These are phyloP conservation scores for Sebastes dallii DNA, from an alignment of 2,797 vertebrate genomes.

Conservation along the genomic window DNA sequence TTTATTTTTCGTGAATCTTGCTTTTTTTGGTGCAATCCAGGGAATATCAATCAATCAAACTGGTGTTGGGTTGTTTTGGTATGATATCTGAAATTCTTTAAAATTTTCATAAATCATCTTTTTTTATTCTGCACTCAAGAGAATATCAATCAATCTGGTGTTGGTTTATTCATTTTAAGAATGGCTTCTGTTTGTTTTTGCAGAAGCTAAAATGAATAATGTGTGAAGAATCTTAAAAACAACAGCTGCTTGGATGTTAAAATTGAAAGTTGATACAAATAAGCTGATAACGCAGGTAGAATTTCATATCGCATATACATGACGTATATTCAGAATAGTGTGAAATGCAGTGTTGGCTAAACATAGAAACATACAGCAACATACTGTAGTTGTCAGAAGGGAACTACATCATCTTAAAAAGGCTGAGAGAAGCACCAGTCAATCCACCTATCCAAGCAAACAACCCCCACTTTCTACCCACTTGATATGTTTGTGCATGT, in stretches of 20 bases:
- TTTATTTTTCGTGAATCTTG: neutral
- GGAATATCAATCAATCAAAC: neutral
- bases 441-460: neutral
- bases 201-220: neutral
- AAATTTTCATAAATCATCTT: neutral
- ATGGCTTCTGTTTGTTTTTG: neutral
- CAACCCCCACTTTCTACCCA: neutral
- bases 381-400: neutral
- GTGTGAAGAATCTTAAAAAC: neutral
- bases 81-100: neutral
- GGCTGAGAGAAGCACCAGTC: neutral
- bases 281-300: neutral
- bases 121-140: neutral
- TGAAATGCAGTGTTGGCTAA: neutral
- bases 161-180: neutral
- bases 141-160: neutral
- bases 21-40: neutral
- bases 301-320: neutral
- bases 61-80: neutral
- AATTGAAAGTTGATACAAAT: neutral
- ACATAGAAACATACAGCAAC: neutral
- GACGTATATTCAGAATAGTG: neutral
- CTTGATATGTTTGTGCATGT: neutral
- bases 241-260: neutral
- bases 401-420: neutral